Conservation (phyloP, 2,113 vertebrate species). For the Calidris pugnax region DNA sequence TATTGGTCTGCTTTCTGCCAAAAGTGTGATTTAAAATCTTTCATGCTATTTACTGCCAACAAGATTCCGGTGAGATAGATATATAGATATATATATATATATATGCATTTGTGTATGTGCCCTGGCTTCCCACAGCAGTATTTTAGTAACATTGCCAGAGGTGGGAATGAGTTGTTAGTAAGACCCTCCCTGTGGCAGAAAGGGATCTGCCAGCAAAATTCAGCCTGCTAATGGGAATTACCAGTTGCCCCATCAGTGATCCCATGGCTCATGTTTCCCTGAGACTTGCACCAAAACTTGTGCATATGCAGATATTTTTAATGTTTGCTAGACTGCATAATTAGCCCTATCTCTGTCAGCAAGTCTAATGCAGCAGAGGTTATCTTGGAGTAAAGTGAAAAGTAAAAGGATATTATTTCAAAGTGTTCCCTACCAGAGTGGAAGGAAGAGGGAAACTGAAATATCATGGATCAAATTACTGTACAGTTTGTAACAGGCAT, state of each 20-base stretch:
- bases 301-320: neutral
- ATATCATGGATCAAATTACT: neutral
- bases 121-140: neutral
- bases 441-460: neutral
- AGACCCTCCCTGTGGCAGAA: neutral
- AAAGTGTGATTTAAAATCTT: neutral
- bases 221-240: neutral
- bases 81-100: neutral
- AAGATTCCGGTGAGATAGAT: neutral
- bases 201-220: neutral
- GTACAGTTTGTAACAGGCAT: neutral
- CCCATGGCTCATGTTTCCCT: neutral
- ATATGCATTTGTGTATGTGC: neutral
- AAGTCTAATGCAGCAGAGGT: neutral
- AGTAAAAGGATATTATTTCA: neutral
- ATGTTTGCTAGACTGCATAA: neutral
- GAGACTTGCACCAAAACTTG: neutral
- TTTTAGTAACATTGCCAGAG: neutral
- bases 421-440: neutral
- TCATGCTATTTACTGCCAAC: fast-evolving
- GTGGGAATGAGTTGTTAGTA: neutral
- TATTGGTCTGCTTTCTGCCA: neutral
- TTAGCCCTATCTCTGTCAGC: neutral
- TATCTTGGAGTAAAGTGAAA: neutral
- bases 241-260: neutral